Conservation (phyloP, 2,797 vertebrate species). For the Euphonia xanthogaster region DNA sequence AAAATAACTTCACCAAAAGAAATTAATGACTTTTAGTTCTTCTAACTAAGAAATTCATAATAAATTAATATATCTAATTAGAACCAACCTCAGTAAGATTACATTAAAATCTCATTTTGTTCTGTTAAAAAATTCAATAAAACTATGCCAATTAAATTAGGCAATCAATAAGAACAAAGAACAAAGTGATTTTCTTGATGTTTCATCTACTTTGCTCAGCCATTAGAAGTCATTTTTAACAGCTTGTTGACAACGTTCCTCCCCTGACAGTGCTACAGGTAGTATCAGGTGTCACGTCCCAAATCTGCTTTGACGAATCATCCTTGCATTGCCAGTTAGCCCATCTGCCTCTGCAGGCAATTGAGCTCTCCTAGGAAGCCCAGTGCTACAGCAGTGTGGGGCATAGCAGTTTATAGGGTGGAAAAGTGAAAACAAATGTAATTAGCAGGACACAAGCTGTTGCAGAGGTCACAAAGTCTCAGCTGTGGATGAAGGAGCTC, state of each 20-base stretch:
- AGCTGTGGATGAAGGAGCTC: not conserved
- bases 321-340: conserved; percentile 29
- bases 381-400: not conserved
- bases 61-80: conserved; percentile 75
- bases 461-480: not conserved
- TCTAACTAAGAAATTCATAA: conserved; percentile 56
- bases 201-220: conserved; percentile 47
- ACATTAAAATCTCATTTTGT: conserved; percentile 78
- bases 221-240: conserved; percentile 69
- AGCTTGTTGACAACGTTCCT: conserved; percentile 62
- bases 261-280: conserved; percentile 1
- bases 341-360: conserved; percentile 50
- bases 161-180: conserved; percentile 62
- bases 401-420: not conserved
- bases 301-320: conserved; percentile 15
- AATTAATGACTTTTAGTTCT: conserved; percentile 58
- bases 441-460: conserved; percentile 10
- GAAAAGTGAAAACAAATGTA: not conserved
- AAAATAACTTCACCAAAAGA: conserved; percentile 45
- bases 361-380: conserved; percentile 51
- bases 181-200: conserved; percentile 59
- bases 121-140: conserved; percentile 76
- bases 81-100: conserved; percentile 63
- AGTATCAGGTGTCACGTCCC: conserved; percentile 45
- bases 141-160: conserved; percentile 71